These are phyloP conservation scores for Belgica antarctica DNA, from an alignment of 2,888 invertebrate genomes.

Conservation along the genomic window DNA sequence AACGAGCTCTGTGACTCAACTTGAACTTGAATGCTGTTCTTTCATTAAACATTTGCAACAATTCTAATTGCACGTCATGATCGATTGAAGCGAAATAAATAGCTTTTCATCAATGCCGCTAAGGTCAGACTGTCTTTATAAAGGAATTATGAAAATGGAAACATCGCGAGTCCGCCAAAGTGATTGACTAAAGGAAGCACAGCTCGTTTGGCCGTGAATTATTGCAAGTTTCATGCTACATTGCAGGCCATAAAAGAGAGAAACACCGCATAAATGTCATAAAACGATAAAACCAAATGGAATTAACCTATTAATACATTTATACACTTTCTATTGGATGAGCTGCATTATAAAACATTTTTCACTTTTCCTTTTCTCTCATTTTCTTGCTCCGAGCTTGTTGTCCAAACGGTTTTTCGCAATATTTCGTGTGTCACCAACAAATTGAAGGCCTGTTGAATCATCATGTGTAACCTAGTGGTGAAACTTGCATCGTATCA, in stretches of 20 bases:
- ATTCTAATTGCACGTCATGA: constrained; percentile 4
- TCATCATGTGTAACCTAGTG: neutral
- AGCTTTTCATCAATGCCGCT: neutral
- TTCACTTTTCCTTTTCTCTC: constrained; percentile 28
- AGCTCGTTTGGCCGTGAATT: neutral
- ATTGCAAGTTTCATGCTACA: neutral
- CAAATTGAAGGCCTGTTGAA: neutral
- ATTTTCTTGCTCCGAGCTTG: neutral
- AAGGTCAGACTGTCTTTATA: constrained; percentile 7
- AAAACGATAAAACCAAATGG: neutral
- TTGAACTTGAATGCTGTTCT: constrained; percentile 2
- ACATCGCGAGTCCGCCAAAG: neutral
- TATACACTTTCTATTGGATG: constrained; percentile 7
- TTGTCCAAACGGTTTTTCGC: neutral
- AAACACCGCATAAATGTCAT: constrained; percentile 8
- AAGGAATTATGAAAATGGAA: neutral
- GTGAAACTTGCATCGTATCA: neutral
- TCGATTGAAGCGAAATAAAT: neutral
- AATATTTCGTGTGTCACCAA: constrained; percentile 16
- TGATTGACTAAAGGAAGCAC: constrained; percentile 2
- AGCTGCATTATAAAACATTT: constrained; percentile 25
- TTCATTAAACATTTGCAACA: neutral
- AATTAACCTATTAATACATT: constrained; percentile 35
- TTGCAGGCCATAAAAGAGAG: neutral
- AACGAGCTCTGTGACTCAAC: neutral